Base-by-base conservation (phyloP, 2,888 invertebrate species). In the Lucinisca nassula region DNA sequence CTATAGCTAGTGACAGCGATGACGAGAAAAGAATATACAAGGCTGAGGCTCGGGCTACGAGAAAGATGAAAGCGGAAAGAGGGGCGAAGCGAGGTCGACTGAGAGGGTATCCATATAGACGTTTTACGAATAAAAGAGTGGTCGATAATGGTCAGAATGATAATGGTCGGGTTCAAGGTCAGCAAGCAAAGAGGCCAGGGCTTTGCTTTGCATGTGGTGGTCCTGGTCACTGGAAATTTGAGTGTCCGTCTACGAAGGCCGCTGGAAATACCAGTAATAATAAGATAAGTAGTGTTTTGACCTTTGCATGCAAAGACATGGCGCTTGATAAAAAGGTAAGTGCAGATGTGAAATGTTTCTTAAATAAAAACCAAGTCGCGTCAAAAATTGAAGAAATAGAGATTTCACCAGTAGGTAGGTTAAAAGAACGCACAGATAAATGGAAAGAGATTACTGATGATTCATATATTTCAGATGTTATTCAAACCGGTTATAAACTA, bases 321-420 rank as follows among this genome's bases (percentile, higher is more conserved):
- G n/a, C n/a, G n/a, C n/a, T n/a, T n/a, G n/a, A n/a, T n/a, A n/a
- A n/a, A n/a, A n/a, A n/a, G n/a, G n/a, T n/a, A n/a, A n/a, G n/a
- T n/a, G n/a, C n/a, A n/a, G n/a, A n/a, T n/a, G n/a, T n/a, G n/a
- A n/a, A 45, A 17, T 45, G 17, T 12, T 45, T 12, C 17, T 45
- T 45, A 12, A 17, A 45, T 45, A 45, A 45, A 45, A 12, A 17
- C 8, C 17, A 8, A 45, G 45, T 45, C 45, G 17, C 8, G 45
- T 45, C 10, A 45, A 45, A 17, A 45, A 17, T 45, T 45, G 45
- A 45, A 45, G 45, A 45, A 17, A 17, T 45, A 8, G 17, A 45
- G 4, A 30, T 49, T 32, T 82, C 75, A 24, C 82, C 82, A 4
- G 82, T 82, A 67, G 75, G 75, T 45, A 82, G 67, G 27, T 38